Evolutionary conservation across 2,888 invertebrate species (phyloP), one percentile per base, ranked within the genome.

Genomic region (Erebia aethiops): DNA sequence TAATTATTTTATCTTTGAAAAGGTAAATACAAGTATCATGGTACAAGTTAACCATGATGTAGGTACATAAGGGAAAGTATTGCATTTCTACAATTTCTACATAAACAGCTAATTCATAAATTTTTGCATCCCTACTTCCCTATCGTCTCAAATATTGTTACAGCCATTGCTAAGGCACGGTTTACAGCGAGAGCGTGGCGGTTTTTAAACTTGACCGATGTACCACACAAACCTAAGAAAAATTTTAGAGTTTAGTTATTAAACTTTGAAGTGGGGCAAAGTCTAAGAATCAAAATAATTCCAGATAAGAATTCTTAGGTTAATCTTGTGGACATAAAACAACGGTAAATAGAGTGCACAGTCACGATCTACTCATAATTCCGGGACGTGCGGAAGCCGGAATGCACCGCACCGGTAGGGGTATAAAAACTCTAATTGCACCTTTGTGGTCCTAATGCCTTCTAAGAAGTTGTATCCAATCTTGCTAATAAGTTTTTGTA

Each of bases 311-410:
- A 18, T 35, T 46, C 62, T 49, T 26, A 51, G 9, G 35, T 63
- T 41, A 58, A 64, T 51, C 61, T 68, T 66, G 58, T 72, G 62
- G 70, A 70, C 63, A 69, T 68, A 74, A 70, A 69, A 70, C 65
- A 58, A 70, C 58, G 56, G 65, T 58, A 68, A 63, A 49, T 57
- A 63, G 60, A 67, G 60, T 79, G 78, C 78, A 75, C 71, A 80
- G 87, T 88, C 90, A 91, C 90, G 91, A 85, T 78, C 80, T 77
- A 74, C 82, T 84, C 89, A 88, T 91, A 90, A 90, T 84, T 90
- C 81, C 77, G 75, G 80, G 71, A 86, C 88, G 89, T 89, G 88
- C 83, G 76, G 81, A n/a, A n/a, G n/a, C n/a, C n/a, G n/a, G n/a
- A 82, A 82, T 83, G 83, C 85, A 81, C 76, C 78, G 74, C 74